phyloP scores from a whole-genome alignment of 2,797 vertebrate species.

The Hippopotamyrus pictus region DNA sequence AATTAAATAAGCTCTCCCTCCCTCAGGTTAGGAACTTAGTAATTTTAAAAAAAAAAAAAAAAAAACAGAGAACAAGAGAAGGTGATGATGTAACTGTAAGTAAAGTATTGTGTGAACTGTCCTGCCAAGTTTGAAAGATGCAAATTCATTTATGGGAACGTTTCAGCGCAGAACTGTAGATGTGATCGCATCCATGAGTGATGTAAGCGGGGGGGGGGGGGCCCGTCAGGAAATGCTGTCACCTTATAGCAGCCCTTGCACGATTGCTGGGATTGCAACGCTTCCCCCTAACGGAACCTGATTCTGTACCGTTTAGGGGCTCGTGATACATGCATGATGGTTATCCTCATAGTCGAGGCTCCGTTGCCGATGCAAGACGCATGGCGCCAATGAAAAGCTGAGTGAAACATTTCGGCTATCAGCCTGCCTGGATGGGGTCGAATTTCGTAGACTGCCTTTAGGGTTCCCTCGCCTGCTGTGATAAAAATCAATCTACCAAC shows the following conservation, averaged over 20 bases:
- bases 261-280: not conserved
- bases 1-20: not conserved
- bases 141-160: not conserved
- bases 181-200: not conserved
- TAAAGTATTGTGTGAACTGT: not conserved
- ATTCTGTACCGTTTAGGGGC: not conserved
- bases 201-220: not conserved
- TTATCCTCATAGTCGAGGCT: not conserved
- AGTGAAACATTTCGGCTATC: not conserved
- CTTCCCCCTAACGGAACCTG: not conserved
- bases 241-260: not conserved
- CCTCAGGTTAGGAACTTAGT: not conserved
- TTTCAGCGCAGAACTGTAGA: not conserved
- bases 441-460: not conserved
- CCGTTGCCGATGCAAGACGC: not conserved
- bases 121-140: not conserved
- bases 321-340: not conserved
- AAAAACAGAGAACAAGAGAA: not conserved
- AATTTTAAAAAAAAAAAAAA: not conserved
- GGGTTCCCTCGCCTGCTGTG: not conserved
- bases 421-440: not conserved
- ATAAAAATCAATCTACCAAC: not conserved
- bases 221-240: not conserved
- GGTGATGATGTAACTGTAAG: conserved; percentile 11
- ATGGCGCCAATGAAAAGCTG: not conserved